phyloP scores from a whole-genome alignment of 2,113 vertebrate species.

The Erythrolamprus reginae region DNA sequence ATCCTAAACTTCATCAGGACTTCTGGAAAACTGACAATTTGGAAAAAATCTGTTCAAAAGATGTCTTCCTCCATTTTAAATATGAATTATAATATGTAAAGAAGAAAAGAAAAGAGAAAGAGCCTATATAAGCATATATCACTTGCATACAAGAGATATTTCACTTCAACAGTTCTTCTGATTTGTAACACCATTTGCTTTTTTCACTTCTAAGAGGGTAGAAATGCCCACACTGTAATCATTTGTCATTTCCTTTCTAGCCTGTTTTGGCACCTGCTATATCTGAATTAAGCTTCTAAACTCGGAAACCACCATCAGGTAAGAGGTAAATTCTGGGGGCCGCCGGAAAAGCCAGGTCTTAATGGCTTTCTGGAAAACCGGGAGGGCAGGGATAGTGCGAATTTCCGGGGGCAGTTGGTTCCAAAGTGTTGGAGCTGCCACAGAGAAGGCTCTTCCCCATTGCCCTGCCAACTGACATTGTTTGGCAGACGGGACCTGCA shows the following conservation, averaged over 20 bases:
- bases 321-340: background rate
- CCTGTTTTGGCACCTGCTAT: background rate
- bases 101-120: background rate
- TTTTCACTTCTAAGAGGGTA: background rate
- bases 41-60: background rate
- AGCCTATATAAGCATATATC: background rate
- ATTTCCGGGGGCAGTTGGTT: too few species aligned
- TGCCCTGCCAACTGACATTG: too few species aligned
- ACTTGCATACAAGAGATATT: background rate
- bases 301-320: background rate
- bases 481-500: too few species aligned
- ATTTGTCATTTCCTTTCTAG: background rate
- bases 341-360: too few species aligned
- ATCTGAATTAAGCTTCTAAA: background rate
- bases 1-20: background rate
- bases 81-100: background rate
- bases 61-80: background rate
- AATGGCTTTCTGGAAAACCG: too few species aligned
- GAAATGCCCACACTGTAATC: background rate
- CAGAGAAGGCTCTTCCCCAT: too few species aligned
- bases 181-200: background rate
- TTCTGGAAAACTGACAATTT: background rate
- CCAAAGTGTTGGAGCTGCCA: too few species aligned
- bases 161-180: background rate
- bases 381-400: too few species aligned